Evolutionary conservation across 2,888 invertebrate species (phyloP).

Genomic region (Drepanosiphum platanoidis): DNA sequence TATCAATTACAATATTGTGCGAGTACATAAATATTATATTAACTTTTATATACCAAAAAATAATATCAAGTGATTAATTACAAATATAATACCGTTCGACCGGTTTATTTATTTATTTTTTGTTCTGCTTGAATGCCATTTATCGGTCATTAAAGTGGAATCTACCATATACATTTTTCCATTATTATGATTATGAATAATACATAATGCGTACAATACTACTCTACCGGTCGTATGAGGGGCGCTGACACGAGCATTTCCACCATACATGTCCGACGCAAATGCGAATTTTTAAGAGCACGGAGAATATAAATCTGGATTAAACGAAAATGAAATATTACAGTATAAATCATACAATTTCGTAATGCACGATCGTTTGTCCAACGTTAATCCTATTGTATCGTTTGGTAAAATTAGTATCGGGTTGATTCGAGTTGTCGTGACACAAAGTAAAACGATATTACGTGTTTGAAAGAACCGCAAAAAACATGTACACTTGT

Average conservation of each 20-base stretch:
- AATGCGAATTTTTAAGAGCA: background rate
- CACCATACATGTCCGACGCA: background rate
- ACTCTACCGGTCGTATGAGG: background rate
- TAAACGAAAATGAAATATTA: conserved; percentile 1
- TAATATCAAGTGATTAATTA: conserved; percentile 30
- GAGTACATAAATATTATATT: too few relatives aligned
- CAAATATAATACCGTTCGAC: conserved; percentile 16
- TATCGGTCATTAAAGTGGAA: conserved; percentile 30
- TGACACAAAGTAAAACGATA: background rate
- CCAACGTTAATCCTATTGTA: background rate
- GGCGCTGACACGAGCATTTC: conserved; percentile 2
- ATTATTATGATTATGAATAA: conserved; percentile 49
- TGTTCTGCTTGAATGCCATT: background rate
- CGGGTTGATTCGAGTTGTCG: background rate
- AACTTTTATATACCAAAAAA: background rate
- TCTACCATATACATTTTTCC: background rate
- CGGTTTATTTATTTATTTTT: conserved; percentile 39
- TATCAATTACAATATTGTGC: background rate
- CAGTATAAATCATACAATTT: conserved; percentile 34
- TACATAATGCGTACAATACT: conserved; percentile 8
- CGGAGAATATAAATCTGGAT: conserved; percentile 32
- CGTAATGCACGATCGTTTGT: background rate
- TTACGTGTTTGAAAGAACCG: background rate
- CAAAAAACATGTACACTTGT: background rate
- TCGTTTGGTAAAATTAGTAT: background rate